Base-by-base conservation (phyloP, 2,888 invertebrate species). In the Drosophila pegasa region DNA sequence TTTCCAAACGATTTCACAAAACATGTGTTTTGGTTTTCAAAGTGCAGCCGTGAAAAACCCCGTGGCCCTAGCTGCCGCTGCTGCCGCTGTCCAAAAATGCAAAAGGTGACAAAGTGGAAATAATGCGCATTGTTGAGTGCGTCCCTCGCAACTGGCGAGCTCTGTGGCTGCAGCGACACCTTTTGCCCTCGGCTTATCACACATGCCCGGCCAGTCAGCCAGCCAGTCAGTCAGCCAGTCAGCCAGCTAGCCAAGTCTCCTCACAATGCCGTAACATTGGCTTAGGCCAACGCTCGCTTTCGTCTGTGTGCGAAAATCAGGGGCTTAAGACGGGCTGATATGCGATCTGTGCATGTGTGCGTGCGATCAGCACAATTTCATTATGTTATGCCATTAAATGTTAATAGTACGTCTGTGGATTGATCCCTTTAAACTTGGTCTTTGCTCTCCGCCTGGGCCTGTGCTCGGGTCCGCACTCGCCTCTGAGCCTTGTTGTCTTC, bases 81-180 rank as follows among this genome's bases (percentile, higher is more conserved):
- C 14, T 7, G 41, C 27, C 6, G 25, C 16, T 10, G 45, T 48
- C 58, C 69, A 56, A 63, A 74, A 70, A 75, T 64, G 50, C 51
- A 52, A 63, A 81, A 90, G 90, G 90, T 89, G 89, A 89, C 87
- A 87, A 82, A 83, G 80, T 89, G 89, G 80, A 90, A 89, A 89
- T 89, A 89, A 90, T 89, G 72, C 74, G 64, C 81, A 87, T 85
- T 85, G 88, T 85, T 88, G 54, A 57, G 48, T 25, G 51, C 52
- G 51, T 63, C 51, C 64, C 65, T 78, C 56, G 59, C 59, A 54
- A 47, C n/a, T n/a, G 47, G 14, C 43, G 37, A 31, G 38, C 20
- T 29, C 14, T 9, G 20, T 9, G 27, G 51, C 41, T 51, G 29
- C 9, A 9, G 55, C 50, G 71, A 67, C 70, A 77, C 83, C 83